A percentile compares a stretch with the other conserved stretches of the same genome.
These are phyloP conservation scores for Gobio gobio DNA, from an alignment of 2,113 vertebrate species.

Conservation along the genomic window DNA sequence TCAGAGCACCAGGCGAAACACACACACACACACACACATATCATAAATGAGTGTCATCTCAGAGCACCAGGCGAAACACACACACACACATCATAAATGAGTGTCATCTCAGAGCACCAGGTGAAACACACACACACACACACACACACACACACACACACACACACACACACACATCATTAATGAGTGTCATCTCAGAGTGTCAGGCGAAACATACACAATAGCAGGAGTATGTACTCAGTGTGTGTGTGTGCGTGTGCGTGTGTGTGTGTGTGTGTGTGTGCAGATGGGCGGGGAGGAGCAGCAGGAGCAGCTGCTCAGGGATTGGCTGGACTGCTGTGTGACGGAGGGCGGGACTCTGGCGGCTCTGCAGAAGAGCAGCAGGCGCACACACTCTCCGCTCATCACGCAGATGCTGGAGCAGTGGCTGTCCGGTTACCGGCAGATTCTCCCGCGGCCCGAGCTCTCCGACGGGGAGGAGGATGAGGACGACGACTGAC, in stretches of 20 bases:
- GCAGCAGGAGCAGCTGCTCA: constrained; percentile 93
- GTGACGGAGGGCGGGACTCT: constrained; percentile 94
- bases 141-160: too few species aligned
- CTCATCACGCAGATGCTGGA: constrained; percentile 98
- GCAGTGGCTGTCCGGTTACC: constrained; percentile 96
- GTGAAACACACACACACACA: too few species aligned
- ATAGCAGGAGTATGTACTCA: too few species aligned
- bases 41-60: too few species aligned
- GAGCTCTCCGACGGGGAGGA: constrained; percentile 94
- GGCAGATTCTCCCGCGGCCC: constrained; percentile 90
- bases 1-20: too few species aligned
- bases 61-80: too few species aligned
- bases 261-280: constrained; percentile 6
- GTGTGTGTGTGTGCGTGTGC: constrained; percentile 32
- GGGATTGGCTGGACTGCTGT: constrained; percentile 98
- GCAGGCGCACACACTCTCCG: constrained; percentile 89
- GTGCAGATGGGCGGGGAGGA: constrained; percentile 93
- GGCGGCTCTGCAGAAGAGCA: constrained; percentile 95
- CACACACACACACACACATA: too few species aligned
- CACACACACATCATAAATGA: too few species aligned
- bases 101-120: too few species aligned
- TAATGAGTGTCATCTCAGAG: too few species aligned
- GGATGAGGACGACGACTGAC: constrained; percentile 83
- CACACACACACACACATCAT: too few species aligned
- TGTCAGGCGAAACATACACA: too few species aligned